A percentile compares a stretch with the other conserved stretches of the same genome.
These are phyloP conservation scores for Cacatua alba DNA, from an alignment of 2,113 vertebrate species.

Conservation along the genomic window DNA sequence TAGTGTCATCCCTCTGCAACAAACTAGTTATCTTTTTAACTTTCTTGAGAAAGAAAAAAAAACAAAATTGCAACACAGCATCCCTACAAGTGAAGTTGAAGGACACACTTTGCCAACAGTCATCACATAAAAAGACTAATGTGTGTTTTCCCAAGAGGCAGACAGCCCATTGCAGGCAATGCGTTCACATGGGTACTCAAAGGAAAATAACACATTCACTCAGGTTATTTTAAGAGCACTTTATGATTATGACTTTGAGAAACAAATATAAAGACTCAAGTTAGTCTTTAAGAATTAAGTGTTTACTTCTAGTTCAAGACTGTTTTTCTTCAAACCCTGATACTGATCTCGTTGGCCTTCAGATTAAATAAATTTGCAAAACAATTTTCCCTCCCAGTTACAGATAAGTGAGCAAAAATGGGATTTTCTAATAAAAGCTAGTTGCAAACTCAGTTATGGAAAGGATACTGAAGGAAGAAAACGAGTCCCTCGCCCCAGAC, in stretches of 20 bases:
- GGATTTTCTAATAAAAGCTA: background rate
- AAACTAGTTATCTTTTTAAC: background rate
- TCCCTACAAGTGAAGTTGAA: background rate
- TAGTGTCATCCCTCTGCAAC: background rate
- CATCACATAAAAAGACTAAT: background rate
- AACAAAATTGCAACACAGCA: background rate
- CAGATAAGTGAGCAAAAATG: background rate
- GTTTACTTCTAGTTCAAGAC: background rate
- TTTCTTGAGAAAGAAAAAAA: background rate
- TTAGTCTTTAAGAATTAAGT: background rate
- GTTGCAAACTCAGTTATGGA: background rate
- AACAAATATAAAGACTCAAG: background rate
- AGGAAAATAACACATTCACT: slow-evolving; percentile 1
- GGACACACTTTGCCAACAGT: background rate
- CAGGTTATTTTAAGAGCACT: slow-evolving; percentile 4
- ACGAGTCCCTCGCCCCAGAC: background rate
- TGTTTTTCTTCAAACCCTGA: background rate
- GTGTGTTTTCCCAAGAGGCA: background rate
- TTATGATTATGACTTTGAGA: background rate
- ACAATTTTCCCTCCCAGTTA: background rate
- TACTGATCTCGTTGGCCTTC: background rate
- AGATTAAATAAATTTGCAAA: slow-evolving; percentile 20
- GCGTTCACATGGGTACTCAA: background rate
- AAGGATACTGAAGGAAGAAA: background rate
- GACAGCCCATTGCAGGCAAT: background rate